phyloP scores from a whole-genome alignment of 1,140 invertebrate species.

The Cyclargus thomasi region DNA sequence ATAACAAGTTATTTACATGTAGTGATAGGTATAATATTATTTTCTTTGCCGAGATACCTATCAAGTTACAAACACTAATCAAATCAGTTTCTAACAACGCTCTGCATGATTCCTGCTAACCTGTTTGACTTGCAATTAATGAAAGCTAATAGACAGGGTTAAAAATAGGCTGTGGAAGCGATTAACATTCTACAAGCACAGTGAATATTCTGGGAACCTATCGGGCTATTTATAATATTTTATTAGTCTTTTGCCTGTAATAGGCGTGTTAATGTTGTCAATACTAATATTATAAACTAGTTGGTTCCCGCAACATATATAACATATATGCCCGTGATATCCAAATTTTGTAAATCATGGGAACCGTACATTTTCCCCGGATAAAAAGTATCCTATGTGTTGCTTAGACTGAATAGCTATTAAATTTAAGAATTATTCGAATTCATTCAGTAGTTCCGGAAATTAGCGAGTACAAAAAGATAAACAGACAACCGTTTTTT shows the following conservation, averaged over 20 bases:
- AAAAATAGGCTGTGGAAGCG: slow-evolving; percentile 4
- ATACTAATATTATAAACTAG: no score
- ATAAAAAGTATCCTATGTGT: no score
- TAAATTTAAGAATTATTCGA: no score
- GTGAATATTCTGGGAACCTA: not conserved
- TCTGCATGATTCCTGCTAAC: not conserved
- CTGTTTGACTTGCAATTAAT: slow-evolving; percentile 5
- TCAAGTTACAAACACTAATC: not conserved
- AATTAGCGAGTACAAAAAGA: no score
- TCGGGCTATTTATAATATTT: not conserved
- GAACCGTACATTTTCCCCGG: no score
- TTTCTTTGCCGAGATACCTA: no score
- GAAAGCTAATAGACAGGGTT: slow-evolving; percentile 11
- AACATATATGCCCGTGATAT: no score
- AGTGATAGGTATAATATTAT: no score
- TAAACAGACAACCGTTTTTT: no score
- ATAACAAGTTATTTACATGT: not conserved
- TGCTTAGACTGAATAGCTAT: no score
- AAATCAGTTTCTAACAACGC: not conserved
- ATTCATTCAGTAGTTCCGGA: no score
- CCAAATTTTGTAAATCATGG: not conserved
- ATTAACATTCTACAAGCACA: not conserved
- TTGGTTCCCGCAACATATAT: no score
- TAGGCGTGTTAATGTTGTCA: not conserved
- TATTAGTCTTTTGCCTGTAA: not conserved